Conservation (phyloP, 2,113 vertebrate genomes). For the Tragulus kanchil region DNA sequence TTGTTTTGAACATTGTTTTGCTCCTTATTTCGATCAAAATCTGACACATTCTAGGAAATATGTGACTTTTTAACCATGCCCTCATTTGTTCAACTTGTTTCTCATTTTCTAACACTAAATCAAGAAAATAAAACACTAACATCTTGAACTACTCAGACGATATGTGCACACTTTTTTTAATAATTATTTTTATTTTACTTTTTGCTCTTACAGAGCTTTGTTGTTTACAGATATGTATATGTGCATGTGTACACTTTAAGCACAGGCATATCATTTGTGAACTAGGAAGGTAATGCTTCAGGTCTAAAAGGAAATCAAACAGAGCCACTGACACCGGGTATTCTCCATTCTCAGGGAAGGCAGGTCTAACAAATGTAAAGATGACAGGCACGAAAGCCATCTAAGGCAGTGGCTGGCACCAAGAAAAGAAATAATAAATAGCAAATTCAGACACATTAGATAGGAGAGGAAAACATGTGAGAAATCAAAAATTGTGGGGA, state of each 20-base stretch:
- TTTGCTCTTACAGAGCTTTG: too few relatives aligned
- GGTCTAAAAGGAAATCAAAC: background rate
- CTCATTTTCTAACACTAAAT: background rate
- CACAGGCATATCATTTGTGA: background rate
- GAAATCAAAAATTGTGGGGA: constrained; percentile 8
- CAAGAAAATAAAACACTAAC: background rate
- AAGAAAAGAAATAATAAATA: constrained; percentile 60
- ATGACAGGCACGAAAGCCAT: background rate
- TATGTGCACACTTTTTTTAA: background rate
- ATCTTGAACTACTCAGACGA: background rate
- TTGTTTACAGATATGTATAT: too few relatives aligned
- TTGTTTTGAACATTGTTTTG: background rate
- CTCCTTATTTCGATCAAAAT: constrained; percentile 1
- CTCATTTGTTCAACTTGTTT: constrained; percentile 20
- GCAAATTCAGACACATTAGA: constrained; percentile 41
- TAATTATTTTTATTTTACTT: too few relatives aligned
- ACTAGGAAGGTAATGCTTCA: background rate
- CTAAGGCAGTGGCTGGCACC: background rate
- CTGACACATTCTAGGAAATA: background rate
- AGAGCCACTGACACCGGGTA: background rate
- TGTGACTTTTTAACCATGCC: background rate
- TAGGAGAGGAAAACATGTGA: background rate
- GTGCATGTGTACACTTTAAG: background rate
- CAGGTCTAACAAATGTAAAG: background rate
- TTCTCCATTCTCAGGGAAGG: background rate